phyloP scores from a whole-genome alignment of 2,113 vertebrate species.

The Gnathonemus longibarbis region DNA sequence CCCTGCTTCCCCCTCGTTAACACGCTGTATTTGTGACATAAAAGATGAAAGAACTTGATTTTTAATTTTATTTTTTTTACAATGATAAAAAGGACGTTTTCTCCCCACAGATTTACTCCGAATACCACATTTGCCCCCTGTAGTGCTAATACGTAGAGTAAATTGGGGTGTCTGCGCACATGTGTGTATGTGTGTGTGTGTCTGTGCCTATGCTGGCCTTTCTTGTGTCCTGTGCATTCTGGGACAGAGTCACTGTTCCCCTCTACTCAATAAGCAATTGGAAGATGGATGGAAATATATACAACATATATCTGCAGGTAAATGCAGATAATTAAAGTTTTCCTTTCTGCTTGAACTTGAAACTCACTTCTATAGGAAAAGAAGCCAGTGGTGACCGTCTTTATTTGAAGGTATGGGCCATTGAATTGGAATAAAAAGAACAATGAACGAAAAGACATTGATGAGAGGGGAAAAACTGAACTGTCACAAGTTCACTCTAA shows the following conservation, averaged over 20 bases:
- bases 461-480: neutral
- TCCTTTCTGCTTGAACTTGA: neutral
- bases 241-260: neutral
- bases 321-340: neutral
- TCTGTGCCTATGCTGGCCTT: neutral
- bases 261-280: neutral
- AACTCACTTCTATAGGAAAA: neutral
- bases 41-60: neutral
- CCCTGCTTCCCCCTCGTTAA: neutral
- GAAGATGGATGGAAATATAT: neutral
- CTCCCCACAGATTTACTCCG: neutral
- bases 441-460: constrained; percentile 7
- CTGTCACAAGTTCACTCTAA: constrained; percentile 34
- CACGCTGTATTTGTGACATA: neutral
- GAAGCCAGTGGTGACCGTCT: constrained; percentile 4
- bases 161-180: neutral
- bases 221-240: neutral
- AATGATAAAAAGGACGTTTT: neutral
- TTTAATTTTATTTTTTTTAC: neutral
- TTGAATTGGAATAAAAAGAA: constrained; percentile 26
- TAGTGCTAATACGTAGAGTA: neutral
- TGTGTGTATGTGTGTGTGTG: neutral
- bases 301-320: neutral
- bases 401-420: constrained; percentile 22
- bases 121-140: neutral